Conservation (phyloP, 2,797 vertebrate species). For the Geotria australis region DNA sequence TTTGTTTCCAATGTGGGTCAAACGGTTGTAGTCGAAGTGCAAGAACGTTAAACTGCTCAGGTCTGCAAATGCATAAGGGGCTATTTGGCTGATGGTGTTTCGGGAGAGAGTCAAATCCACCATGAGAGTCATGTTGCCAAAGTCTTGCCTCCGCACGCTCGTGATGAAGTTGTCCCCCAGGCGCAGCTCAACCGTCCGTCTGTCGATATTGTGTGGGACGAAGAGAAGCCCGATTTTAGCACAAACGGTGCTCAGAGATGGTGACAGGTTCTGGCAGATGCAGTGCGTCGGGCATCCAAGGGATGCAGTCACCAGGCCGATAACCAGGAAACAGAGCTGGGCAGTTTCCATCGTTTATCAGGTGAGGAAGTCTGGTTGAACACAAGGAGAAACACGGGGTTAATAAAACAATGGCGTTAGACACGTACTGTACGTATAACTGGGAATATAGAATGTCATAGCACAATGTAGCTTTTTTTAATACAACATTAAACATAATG, state of each 20-base stretch:
- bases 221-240: conserved; percentile 89
- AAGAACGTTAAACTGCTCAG: conserved; percentile 73
- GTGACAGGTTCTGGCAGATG: conserved; percentile 89
- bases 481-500: too few relatives aligned
- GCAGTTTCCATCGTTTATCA: conserved; percentile 92
- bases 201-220: conserved; percentile 63
- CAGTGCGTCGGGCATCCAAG: conserved; percentile 92
- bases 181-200: conserved; percentile 74
- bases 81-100: conserved; percentile 78
- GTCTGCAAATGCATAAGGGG: conserved; percentile 77
- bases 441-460: too few relatives aligned
- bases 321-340: conserved; percentile 57
- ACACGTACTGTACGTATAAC: too few relatives aligned
- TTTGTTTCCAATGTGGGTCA: conserved; percentile 58
- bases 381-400: too few relatives aligned
- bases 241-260: conserved; percentile 78
- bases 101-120: conserved; percentile 86
- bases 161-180: conserved; percentile 90
- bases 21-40: conserved; percentile 67
- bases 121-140: conserved; percentile 88
- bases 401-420: too few relatives aligned
- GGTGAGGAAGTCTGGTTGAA: neutral
- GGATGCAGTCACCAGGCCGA: conserved; percentile 54
- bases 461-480: too few relatives aligned
- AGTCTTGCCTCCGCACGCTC: conserved; percentile 59